A percentile compares a stretch with the other conserved stretches of the same genome.
Evolutionary conservation across 2,888 invertebrate species (phyloP).

Genomic region (Acanthosepion pharaonis): DNA sequence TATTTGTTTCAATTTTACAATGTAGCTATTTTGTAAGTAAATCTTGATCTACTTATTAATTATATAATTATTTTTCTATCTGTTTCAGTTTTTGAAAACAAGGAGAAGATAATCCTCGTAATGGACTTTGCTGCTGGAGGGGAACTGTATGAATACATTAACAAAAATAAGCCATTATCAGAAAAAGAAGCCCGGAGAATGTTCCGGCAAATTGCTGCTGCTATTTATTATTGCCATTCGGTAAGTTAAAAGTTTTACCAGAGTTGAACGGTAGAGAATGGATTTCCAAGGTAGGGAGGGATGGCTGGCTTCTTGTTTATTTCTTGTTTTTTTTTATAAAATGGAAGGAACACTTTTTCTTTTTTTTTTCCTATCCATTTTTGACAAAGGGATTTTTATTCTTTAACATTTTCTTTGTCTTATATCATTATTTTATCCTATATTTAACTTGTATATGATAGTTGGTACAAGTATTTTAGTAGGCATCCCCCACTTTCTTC

Average conservation of each 20-base stretch:
- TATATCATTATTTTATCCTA: too few relatives aligned
- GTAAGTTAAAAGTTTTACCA: constrained; percentile 73
- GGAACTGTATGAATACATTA: constrained; percentile 93
- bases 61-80: constrained; percentile 52
- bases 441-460: too few relatives aligned
- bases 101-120: constrained; percentile 98
- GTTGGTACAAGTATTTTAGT: too few relatives aligned
- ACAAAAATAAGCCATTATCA: constrained; percentile 82
- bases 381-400: too few relatives aligned
- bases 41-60: neutral
- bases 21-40: neutral
- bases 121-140: constrained; percentile 99
- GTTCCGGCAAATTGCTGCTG: constrained; percentile 83
- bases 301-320: too few relatives aligned
- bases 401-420: too few relatives aligned
- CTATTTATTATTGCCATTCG: constrained; percentile 84
- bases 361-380: too few relatives aligned
- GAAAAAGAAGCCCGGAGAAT: constrained; percentile 84
- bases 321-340: too few relatives aligned
- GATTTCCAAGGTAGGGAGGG: neutral
- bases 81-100: constrained; percentile 95
- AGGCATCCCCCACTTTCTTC: too few relatives aligned
- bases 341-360: too few relatives aligned
- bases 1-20: neutral
- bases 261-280: too few relatives aligned